Base-by-base conservation (phyloP, 2,888 invertebrate genomes). In the Coenonympha glycerion region DNA sequence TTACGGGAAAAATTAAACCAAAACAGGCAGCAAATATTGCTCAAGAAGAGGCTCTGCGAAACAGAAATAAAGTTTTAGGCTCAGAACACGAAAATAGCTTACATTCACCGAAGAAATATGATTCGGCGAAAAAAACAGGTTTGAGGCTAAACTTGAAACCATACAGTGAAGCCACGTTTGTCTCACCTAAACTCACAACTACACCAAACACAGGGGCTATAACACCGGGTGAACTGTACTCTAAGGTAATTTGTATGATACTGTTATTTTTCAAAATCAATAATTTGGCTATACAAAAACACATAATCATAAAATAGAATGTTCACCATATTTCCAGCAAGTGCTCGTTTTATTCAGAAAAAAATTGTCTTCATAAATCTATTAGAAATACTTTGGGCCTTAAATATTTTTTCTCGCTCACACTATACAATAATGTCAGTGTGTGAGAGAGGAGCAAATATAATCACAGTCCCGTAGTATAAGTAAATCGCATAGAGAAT, bases 71-170 rank as follows among this genome's bases (percentile, higher is more conserved):
- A 55, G 52, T 66, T 65, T 41, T 69, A 31, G 63, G 69, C 57
- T 63, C 75, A 0, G 80, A 77, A 26, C 71, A 68, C 52, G 75
- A 76, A 15, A 53, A 41, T 34, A 51, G 56, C 26, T 19, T 57
- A 15, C 48, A 60, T 41, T 45, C 39, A 0, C 60, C 49, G 53
- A 58, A 59, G 1, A 74, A 62, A 56, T 66, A 61, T 9, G 73
- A 73, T 19, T 56, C 52, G 9, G 57, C 65, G 0, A 80, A 74
- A 47, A 69, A 81, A 47, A 71, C 73, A 0, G 71, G 71, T 1
- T 61, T 88, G 51, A 82, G 79, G 1, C 66, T 88, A 46, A 80
- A 87, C 66, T 70, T 88, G 57, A 84, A 83, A 55, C 79, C 84
- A 0, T 81, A 69, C 54, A 70, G 68, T 6, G 80, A 79, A 40